These are phyloP conservation scores for Columbina picui DNA, from an alignment of 2,113 vertebrate species.

Conservation along the genomic window DNA sequence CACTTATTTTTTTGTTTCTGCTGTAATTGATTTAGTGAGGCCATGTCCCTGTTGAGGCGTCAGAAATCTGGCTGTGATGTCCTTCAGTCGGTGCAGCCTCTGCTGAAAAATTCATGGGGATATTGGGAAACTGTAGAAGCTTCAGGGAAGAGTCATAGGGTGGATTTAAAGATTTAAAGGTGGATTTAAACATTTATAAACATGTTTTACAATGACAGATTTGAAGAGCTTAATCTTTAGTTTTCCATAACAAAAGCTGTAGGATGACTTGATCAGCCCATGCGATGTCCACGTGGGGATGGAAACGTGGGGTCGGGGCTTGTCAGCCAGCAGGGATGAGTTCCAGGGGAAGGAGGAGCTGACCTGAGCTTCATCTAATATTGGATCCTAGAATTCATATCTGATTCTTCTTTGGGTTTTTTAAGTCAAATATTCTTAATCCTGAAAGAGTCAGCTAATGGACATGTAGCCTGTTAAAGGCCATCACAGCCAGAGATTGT, in stretches of 20 bases:
- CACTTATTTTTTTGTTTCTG: neutral
- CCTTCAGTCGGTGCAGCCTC: neutral
- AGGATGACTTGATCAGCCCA: neutral
- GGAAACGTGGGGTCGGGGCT: neutral
- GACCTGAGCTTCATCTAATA: neutral
- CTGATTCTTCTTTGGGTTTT: neutral
- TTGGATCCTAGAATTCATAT: neutral
- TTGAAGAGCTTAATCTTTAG: neutral
- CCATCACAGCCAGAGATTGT: neutral
- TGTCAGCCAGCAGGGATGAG: neutral
- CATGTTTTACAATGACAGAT: neutral
- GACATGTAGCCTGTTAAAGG: neutral
- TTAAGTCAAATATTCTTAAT: neutral
- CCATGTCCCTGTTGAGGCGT: neutral
- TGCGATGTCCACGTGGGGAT: neutral
- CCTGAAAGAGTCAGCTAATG: neutral
- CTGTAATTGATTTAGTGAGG: neutral
- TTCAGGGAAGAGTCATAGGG: neutral
- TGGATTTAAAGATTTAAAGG: neutral
- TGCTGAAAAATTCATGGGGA: neutral
- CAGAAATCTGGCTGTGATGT: accelerated
- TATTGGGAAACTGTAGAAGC: neutral
- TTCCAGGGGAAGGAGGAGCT: neutral
- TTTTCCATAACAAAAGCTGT: neutral
- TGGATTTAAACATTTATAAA: neutral